These are phyloP conservation scores for Clepsis dumicolana DNA, from an alignment of 2,888 invertebrate genomes.

Conservation along the genomic window DNA sequence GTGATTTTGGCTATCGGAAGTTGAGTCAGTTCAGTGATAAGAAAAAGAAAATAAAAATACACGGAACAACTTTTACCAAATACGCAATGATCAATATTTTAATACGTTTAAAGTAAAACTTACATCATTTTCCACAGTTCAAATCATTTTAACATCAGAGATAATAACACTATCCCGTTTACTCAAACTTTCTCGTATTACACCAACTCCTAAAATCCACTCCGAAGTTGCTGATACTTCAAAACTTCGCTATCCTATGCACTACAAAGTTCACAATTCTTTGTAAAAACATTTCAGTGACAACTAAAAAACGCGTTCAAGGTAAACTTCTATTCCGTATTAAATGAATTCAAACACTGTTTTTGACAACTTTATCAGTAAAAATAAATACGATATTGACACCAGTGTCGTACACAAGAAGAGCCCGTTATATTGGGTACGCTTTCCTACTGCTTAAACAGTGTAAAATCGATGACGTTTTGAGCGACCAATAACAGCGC, in stretches of 20 bases:
- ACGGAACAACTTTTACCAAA: too few species aligned
- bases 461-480: conserved; percentile 1
- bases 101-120: too few species aligned
- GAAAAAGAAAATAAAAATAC: too few species aligned
- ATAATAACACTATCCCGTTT: background rate
- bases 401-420: background rate
- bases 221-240: background rate
- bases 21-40: too few species aligned
- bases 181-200: conserved; percentile 11
- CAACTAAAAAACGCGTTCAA: conserved; percentile 30
- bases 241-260: conserved; percentile 1
- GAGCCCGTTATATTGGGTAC: background rate
- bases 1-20: too few species aligned
- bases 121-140: conserved; percentile 1
- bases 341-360: conserved; percentile 25
- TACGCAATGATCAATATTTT: too few species aligned
- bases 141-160: conserved; percentile 7
- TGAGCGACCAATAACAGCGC: conserved; percentile 25
- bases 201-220: background rate
- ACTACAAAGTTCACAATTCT: conserved; percentile 15
- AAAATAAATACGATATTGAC: conserved; percentile 11
- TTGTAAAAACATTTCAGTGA: background rate
- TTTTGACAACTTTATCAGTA: background rate
- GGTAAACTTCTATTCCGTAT: conserved; percentile 28
- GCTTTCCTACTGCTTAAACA: conserved; percentile 19